Base-by-base conservation (phyloP, 1,140 invertebrate species). In the Leguminivora glycinivorella region DNA sequence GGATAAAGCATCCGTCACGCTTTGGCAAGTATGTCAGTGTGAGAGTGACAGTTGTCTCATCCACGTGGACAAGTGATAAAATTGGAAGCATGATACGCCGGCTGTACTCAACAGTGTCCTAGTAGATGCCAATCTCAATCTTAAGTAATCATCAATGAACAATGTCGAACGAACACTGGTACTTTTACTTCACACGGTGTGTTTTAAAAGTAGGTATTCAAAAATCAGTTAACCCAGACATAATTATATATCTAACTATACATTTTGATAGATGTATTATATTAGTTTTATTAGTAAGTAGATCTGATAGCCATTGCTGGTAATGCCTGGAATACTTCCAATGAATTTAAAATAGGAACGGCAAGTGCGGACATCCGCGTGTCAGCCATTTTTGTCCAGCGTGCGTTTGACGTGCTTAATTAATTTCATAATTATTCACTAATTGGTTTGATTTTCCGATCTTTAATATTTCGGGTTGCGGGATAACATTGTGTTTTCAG, bases 361-460 rank as follows among this genome's bases (percentile, higher is more conserved):
- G 19, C 14, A 24, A 24, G 12, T 9, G 24, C 52, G 52, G 52
- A 56, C 52, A 22, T 56, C 22, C 22, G 52, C 14, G 52, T 56
- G 52, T 29, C 56, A 26, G 14, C 56, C 56, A 60, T 25, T 60
- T 60, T 25, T 24, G 40, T 43, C 40, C 40, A 17, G n/a, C 40
- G 56, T 60, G 56, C 56, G 14, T 60, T 60, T 60, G 56, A 60
- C 56, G 24, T 29, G 56, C 25, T 60, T 60, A 60, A 60, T 60
- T 60, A 60, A 60, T 60, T 60, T 60, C 25, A 60, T 60, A 60
- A 60, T 60, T 60, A 60, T 60, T 60, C 56, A 25, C 24, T 60
- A 60, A 60, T 60, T 60, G 56, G 25, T 60, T 26, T 29, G 56
- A 60, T 25, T 60, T 60, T 26, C 56, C 22, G 56, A 22, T 25